Evolutionary conservation across 2,113 vertebrate species (phyloP).

Genomic region (Addax nasomaculatus): DNA sequence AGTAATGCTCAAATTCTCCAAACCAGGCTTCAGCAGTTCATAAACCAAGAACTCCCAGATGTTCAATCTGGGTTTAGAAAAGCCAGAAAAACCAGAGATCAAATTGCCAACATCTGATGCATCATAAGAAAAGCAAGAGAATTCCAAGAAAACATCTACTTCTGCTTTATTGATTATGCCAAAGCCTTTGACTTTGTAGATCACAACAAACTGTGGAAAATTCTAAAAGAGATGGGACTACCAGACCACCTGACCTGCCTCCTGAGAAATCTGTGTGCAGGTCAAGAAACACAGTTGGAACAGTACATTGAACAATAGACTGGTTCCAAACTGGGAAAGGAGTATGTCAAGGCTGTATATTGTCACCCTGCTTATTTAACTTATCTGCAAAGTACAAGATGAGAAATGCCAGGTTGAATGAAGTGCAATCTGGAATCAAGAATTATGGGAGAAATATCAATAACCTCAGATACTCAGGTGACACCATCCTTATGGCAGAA

Average conservation of each 20-base stretch:
- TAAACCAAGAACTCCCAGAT: not conserved
- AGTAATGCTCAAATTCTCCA: not conserved
- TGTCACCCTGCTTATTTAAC: not conserved
- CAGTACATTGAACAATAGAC: not conserved
- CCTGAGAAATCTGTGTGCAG: not conserved
- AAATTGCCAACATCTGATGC: not conserved
- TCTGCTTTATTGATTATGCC: not conserved
- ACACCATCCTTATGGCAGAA: not conserved
- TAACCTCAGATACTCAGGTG: not conserved
- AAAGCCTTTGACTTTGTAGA: not conserved
- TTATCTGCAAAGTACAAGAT: not conserved
- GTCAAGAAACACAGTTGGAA: not conserved
- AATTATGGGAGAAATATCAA: not conserved
- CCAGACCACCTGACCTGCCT: not conserved
- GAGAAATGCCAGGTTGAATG: not conserved
- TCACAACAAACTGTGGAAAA: not conserved
- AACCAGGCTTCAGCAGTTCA: not conserved
- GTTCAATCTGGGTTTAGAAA: not conserved
- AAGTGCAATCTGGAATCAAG: not conserved
- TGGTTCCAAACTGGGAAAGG: not conserved
- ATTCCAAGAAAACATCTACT: not conserved
- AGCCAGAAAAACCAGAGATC: not conserved
- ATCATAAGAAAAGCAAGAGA: not conserved
- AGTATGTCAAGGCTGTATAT: not conserved
- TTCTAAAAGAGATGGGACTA: not conserved